Percentiles rank a stretch among this genome's conserved stretches.
phyloP scores from a whole-genome alignment of 2,113 vertebrate species.

The Prietella phreatophila region DNA sequence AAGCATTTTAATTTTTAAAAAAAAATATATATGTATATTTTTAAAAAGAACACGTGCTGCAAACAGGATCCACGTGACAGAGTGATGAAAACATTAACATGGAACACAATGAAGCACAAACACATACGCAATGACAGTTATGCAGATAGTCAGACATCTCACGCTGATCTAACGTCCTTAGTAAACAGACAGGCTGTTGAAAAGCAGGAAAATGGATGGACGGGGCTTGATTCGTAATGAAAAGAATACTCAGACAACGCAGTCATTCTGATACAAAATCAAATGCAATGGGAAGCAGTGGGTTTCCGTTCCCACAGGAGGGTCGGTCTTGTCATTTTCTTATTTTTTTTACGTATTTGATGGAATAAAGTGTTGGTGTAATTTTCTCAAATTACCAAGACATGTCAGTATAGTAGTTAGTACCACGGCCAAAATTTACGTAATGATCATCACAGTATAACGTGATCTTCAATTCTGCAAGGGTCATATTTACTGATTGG shows the following conservation, averaged over 20 bases:
- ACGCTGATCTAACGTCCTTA: not conserved
- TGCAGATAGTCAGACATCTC: conserved; percentile 11
- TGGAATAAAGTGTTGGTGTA: not conserved
- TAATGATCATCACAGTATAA: not conserved
- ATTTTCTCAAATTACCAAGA: not conserved
- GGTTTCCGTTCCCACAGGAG: not conserved
- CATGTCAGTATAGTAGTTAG: not conserved
- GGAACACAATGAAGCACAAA: not conserved
- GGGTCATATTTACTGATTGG: not conserved
- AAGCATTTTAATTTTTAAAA: not conserved
- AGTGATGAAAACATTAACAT: conserved; percentile 7
- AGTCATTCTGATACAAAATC: not conserved
- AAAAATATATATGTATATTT: not conserved
- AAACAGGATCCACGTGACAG: not conserved
- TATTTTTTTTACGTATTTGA: not conserved
- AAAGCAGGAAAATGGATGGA: not conserved
- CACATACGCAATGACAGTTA: not conserved
- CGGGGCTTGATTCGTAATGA: not conserved
- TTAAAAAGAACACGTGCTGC: not conserved
- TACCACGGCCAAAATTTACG: not conserved
- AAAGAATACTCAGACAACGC: not conserved
- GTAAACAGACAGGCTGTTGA: not conserved
- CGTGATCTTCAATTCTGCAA: not conserved
- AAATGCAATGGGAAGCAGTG: not conserved
- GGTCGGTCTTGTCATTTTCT: not conserved